phyloP scores from a whole-genome alignment of 1,140 invertebrate genomes.

The Pachypsylla venusta region DNA sequence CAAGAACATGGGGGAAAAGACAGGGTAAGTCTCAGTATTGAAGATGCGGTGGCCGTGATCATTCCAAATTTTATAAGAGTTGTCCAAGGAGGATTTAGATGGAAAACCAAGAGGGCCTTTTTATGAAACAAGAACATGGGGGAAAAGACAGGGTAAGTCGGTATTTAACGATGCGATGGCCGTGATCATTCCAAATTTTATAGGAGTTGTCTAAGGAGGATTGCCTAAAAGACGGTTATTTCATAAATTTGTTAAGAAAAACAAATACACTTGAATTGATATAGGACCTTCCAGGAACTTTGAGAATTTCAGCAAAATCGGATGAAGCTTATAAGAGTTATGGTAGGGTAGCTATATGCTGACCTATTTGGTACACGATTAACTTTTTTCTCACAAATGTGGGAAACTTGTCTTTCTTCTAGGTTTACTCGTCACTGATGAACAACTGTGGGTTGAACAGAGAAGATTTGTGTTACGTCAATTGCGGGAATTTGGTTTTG shows the following conservation, averaged over 20 bases:
- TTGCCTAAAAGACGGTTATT: too few species aligned
- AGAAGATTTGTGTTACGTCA: constrained; percentile 60
- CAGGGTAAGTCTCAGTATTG: constrained; percentile 22
- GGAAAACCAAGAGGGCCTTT: constrained; percentile 57
- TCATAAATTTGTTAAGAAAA: too few species aligned
- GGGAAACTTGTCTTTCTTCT: constrained; percentile 3
- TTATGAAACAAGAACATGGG: constrained; percentile 51
- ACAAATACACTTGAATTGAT: too few species aligned
- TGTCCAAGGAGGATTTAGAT: constrained; percentile 55
- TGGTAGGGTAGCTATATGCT: neutral
- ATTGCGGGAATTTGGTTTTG: constrained; percentile 65
- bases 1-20: constrained; percentile 30
- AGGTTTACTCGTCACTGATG: constrained; percentile 54
- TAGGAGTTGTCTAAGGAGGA: too few species aligned
- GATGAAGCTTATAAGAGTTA: too few species aligned
- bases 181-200: too few species aligned
- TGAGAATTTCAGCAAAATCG: too few species aligned
- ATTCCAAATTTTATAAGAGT: too few species aligned
- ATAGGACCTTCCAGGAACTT: neutral
- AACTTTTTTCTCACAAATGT: too few species aligned
- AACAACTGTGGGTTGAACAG: constrained; percentile 68
- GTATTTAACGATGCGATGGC: neutral
- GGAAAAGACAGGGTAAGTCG: constrained; percentile 38
- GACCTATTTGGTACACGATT: neutral
- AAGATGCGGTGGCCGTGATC: neutral